A percentile compares a stretch with the other conserved stretches of the same genome.
Evolutionary conservation across 2,888 invertebrate genomes (phyloP).

Genomic region (Machimus atricapillus): DNA sequence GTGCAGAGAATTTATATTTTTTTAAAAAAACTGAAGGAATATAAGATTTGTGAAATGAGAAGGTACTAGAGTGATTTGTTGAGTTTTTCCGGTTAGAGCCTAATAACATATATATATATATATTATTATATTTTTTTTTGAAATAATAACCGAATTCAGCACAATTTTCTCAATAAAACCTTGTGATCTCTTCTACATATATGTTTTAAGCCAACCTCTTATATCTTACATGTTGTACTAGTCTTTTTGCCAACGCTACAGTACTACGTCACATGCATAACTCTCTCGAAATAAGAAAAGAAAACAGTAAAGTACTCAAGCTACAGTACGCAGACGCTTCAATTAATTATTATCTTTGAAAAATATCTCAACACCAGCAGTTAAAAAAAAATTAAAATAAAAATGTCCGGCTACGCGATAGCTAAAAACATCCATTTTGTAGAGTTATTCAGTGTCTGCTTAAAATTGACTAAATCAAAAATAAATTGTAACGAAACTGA

Average conservation of each 20-base stretch:
- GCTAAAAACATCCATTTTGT: not conserved
- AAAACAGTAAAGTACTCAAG: not conserved
- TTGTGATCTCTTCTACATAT: constrained; percentile 27
- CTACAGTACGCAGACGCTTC: not conserved
- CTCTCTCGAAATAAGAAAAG: not conserved
- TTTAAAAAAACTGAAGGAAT: not conserved
- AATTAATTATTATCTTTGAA: not conserved
- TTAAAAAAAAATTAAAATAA: not conserved
- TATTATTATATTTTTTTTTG: not conserved
- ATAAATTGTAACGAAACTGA: constrained; percentile 9
- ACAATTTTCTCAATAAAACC: constrained; percentile 16
- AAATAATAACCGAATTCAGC: not conserved
- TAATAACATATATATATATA: not conserved
- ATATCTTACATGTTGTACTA: constrained; percentile 18
- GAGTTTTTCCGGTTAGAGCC: constrained; percentile 1
- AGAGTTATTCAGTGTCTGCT: not conserved
- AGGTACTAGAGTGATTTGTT: not conserved
- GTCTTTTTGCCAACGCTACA: constrained; percentile 6
- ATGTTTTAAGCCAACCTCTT: not conserved
- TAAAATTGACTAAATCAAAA: constrained; percentile 14
- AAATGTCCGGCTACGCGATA: not conserved
- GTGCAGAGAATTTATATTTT: constrained; percentile 23
- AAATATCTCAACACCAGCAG: not conserved
- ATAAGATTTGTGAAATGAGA: not conserved
- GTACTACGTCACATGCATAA: not conserved